Conservation (phyloP, 2,888 invertebrate species). For the Coenonympha glycerion region DNA sequence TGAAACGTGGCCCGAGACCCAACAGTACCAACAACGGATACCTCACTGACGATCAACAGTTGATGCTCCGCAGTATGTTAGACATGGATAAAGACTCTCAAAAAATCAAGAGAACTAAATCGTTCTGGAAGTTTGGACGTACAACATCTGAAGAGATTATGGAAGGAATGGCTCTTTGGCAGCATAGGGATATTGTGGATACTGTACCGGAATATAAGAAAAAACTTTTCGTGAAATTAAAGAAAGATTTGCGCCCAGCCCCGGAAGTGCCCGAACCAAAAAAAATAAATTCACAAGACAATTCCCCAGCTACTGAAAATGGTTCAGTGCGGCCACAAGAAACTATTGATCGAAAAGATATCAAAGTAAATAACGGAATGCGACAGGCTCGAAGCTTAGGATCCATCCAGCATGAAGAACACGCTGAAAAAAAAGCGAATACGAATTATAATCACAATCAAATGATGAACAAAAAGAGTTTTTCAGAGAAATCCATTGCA, state of each 20-base stretch:
- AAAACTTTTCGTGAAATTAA: conserved; percentile 64
- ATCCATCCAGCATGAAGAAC: conserved; percentile 65
- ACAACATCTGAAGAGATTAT: conserved; percentile 83
- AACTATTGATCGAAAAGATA: conserved; percentile 67
- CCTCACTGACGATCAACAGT: conserved; percentile 74
- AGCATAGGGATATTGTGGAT: conserved; percentile 88
- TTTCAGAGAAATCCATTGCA: conserved; percentile 62
- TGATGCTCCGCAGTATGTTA: conserved; percentile 67
- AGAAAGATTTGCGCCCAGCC: conserved; percentile 62
- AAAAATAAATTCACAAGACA: conserved; percentile 49
- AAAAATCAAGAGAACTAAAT: conserved; percentile 86
- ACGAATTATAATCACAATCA: conserved; percentile 53
- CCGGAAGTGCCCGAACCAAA: conserved; percentile 57
- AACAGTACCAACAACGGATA: conserved; percentile 62
- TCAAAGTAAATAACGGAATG: conserved; percentile 60
- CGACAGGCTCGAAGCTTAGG: conserved; percentile 69
- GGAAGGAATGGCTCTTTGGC: conserved; percentile 92
- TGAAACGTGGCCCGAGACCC: conserved; percentile 58
- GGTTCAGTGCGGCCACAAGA: conserved; percentile 52
- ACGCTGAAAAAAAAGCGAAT: conserved; percentile 45
- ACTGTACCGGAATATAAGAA: conserved; percentile 76
- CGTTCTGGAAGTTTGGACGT: conserved; percentile 89
- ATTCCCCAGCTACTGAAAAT: conserved; percentile 43
- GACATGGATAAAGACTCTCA: conserved; percentile 78
- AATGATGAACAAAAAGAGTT: conserved; percentile 62